A percentile compares a stretch with the other conserved stretches of the same genome.
Conservation (phyloP, 2,888 invertebrate genomes). For the Ennomos quercinarius region DNA sequence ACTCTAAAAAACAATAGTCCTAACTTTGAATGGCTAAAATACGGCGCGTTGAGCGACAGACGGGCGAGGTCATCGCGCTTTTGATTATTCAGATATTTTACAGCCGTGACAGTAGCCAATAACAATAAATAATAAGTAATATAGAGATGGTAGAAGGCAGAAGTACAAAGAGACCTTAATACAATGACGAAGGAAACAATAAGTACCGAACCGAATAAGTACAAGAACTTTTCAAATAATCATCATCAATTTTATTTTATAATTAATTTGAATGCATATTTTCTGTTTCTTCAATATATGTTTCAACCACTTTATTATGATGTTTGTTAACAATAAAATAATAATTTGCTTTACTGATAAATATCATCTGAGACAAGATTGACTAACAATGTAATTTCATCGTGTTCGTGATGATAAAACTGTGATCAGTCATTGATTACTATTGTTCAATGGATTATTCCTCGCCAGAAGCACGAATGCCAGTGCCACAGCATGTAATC, state of each 20-base stretch:
- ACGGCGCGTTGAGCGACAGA: constrained; percentile 47
- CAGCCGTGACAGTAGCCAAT: constrained; percentile 40
- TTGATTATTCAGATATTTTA: constrained; percentile 49
- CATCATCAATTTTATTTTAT: no score
- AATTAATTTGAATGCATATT: no score
- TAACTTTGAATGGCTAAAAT: constrained; percentile 67
- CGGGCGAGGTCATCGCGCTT: constrained; percentile 62
- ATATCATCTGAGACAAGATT: constrained; percentile 36
- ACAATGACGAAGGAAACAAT: not conserved
- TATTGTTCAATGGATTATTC: constrained; percentile 54
- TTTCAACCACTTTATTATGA: no score
- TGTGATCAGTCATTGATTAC: constrained; percentile 55
- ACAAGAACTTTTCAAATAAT: not conserved
- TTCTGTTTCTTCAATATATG: no score
- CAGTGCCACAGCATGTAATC: constrained; percentile 51
- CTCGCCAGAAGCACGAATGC: constrained; percentile 47
- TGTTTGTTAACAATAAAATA: not conserved
- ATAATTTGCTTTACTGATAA: not conserved
- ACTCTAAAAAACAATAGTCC: constrained; percentile 54
- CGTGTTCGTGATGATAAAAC: constrained; percentile 61
- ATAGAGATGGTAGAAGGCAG: not conserved
- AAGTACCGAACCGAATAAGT: no score
- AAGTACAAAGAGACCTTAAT: constrained; percentile 1
- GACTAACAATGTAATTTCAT: constrained; percentile 54
- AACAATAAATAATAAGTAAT: not conserved